Evolutionary conservation across 2,888 invertebrate species (phyloP).

Genomic region (Saturnia pavonia): DNA sequence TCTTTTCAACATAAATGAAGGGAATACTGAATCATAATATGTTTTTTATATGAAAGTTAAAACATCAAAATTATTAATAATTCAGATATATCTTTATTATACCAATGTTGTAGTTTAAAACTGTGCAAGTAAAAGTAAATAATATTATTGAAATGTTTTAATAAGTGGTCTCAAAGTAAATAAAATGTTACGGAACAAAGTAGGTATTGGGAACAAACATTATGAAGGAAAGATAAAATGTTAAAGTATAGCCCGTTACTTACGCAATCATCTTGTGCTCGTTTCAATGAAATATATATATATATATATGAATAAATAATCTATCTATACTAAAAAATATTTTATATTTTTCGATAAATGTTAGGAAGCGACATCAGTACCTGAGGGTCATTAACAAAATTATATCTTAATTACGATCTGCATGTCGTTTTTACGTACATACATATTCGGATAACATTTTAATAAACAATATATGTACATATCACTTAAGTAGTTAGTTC

Average conservation of each 20-base stretch:
- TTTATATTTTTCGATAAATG: neutral
- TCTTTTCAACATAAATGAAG: neutral
- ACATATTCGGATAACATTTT: neutral
- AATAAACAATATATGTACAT: neutral
- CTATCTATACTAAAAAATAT: neutral
- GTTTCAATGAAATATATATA: neutral
- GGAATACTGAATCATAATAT: neutral
- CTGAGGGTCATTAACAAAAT: too few relatives aligned
- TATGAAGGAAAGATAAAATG: conserved; percentile 19
- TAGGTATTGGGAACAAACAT: conserved; percentile 22
- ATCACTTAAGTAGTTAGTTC: neutral
- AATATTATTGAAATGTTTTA: neutral
- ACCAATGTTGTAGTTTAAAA: neutral
- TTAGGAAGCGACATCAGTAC: neutral
- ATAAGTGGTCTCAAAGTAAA: neutral
- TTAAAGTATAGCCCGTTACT: conserved; percentile 16
- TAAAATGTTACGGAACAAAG: conserved; percentile 7
- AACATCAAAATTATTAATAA: neutral
- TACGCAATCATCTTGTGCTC: conserved; percentile 12
- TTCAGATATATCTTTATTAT: neutral
- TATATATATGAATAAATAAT: neutral
- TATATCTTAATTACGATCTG: neutral
- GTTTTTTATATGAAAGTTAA: neutral
- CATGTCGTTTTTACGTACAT: neutral
- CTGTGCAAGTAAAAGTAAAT: neutral